Base-by-base conservation (phyloP, 2,797 vertebrate species). In the Synanceia verrucosa region DNA sequence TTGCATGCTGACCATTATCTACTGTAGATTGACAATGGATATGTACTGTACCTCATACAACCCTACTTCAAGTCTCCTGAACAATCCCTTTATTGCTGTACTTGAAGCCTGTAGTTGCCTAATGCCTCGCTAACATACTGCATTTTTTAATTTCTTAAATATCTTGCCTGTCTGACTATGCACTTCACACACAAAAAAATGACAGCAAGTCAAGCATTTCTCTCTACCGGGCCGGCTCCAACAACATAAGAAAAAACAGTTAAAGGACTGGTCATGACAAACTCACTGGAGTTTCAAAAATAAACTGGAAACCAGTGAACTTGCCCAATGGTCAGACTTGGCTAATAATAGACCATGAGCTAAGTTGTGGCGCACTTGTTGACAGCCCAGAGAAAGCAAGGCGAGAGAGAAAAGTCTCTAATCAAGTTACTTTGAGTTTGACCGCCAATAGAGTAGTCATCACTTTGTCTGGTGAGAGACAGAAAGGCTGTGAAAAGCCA, bases 341-440 rank as follows among this genome's bases (percentile, higher is more conserved):
- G 69, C 81, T 84, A 76, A 82, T 85, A 78, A 81, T 70, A 78
- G 66, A 74, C 55, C 33, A 9, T 43, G 81, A 83, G 71, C 76
- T 69, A 82, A 84, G 73, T 87, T 59, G 75, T 23, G 14, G 58
- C 65, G 52, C 79, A 76, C 84, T 75, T 75, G 84, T 84, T 89
- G 81, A 86, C 76, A 75, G 70, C 57, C 46, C 44, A 21, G 41
- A 67, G 65, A 74, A 70, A 64, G 76, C 50, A n/a, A 73, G 51
- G 76, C 14, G 8, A 78, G 63, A 55, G 46, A 72, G 47, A 65
- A 79, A 82, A 68, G 58, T 73, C 75, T 86, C 74, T 86, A 84
- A 89, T 89, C 82, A 89, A 89, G 64, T 87, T 82, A 85, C 48
- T 75, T 72, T 67, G 70, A 77, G 55, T 77, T 75, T 76, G 57